Evolutionary conservation across 2,888 invertebrate species (phyloP).

Genomic region (Aquatica leii): DNA sequence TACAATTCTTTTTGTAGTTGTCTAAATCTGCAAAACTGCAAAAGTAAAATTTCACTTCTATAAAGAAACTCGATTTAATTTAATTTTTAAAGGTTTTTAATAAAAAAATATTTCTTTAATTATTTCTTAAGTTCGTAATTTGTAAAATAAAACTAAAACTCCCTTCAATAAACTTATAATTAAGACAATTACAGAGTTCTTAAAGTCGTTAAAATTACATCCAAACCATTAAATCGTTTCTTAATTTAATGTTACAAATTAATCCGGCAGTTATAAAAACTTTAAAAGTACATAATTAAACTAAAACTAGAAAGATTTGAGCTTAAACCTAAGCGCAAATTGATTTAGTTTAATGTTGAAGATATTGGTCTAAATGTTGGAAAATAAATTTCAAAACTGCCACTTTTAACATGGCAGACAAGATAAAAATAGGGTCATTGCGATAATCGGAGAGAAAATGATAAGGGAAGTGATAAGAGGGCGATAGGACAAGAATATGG

Average conservation of each 20-base stretch:
- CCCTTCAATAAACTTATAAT: no score
- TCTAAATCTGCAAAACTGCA: no score
- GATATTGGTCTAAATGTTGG: not conserved
- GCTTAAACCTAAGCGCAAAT: constrained; percentile 2
- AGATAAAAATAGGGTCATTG: constrained; percentile 48
- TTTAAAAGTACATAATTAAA: not conserved
- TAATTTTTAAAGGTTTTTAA: no score
- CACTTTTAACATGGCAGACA: constrained; percentile 18
- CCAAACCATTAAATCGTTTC: not conserved
- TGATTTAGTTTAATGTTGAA: constrained; percentile 5
- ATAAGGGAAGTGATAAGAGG: constrained; percentile 56
- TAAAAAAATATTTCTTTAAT: no score
- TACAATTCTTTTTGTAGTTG: no score
- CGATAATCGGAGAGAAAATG: constrained; percentile 58
- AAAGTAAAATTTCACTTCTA: no score
- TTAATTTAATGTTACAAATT: not conserved
- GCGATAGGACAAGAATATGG: constrained; percentile 58
- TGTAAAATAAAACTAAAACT: no score
- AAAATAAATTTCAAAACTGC: constrained; percentile 23
- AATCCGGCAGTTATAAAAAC: not conserved
- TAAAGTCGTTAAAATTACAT: not conserved
- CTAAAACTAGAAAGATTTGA: constrained; percentile 2
- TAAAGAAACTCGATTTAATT: no score
- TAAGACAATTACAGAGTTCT: no score
- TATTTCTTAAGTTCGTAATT: no score